Evolutionary conservation across 2,888 invertebrate genomes (phyloP).

Genomic region (Tipula lateralis): DNA sequence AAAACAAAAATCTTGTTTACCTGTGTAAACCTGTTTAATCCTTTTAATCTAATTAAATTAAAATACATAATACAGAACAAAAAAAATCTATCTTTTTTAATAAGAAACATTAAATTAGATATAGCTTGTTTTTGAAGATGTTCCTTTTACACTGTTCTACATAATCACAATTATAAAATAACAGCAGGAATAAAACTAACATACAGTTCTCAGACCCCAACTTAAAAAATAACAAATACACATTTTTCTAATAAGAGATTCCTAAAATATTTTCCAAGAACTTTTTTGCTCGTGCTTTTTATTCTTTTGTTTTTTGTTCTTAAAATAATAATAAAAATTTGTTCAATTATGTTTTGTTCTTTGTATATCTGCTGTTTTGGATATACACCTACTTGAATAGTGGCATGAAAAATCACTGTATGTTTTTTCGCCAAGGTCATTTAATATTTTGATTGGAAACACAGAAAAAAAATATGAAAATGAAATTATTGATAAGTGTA

Average conservation of each 20-base stretch:
- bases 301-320: neutral
- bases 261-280: neutral
- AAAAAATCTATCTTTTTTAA: neutral
- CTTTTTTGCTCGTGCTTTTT: neutral
- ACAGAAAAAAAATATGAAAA: neutral
- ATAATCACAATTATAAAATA: neutral
- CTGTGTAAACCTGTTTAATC: neutral
- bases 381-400: neutral
- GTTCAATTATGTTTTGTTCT: neutral
- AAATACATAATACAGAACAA: neutral
- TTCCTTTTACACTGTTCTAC: neutral
- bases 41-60: conserved; percentile 11
- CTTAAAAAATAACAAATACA: neutral
- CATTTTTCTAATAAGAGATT: neutral
- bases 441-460: neutral
- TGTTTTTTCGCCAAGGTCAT: neutral
- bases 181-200: neutral
- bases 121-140: neutral
- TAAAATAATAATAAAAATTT: neutral
- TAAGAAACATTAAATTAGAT: neutral
- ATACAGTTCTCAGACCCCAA: neutral
- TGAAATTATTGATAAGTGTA: neutral
- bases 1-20: neutral
- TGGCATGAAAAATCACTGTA: neutral
- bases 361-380: too few species aligned